A percentile compares a stretch with the other conserved stretches of the same genome.
Evolutionary conservation across 2,113 vertebrate species (phyloP).

Genomic region (Percina caprodes): DNA sequence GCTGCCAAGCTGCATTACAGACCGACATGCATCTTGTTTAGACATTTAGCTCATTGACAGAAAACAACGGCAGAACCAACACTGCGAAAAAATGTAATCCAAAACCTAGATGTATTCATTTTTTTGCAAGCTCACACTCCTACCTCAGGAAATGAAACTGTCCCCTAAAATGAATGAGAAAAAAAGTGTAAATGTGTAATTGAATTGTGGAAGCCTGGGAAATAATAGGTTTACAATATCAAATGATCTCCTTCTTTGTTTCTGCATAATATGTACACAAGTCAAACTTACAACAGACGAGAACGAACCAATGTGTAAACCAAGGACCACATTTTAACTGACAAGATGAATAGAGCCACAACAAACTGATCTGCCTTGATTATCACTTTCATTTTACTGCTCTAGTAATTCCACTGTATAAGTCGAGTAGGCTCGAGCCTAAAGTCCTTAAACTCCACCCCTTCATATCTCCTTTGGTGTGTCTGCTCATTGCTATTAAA

Average conservation of each 20-base stretch:
- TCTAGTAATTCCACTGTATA: conserved; percentile 3
- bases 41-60: conserved; percentile 39
- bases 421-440: conserved; percentile 16
- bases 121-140: background rate
- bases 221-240: background rate
- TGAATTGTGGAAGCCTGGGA: background rate
- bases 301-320: background rate
- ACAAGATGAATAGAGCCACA: background rate
- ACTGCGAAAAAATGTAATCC: background rate
- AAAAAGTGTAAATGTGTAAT: background rate
- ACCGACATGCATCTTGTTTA: conserved; percentile 19
- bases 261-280: background rate
- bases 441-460: conserved; percentile 36
- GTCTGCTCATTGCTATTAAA: conserved; percentile 59
- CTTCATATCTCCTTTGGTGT: conserved; percentile 31
- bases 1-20: conserved; percentile 12
- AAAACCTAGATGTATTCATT: background rate
- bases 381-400: background rate
- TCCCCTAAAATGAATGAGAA: background rate
- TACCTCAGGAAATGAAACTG: conserved; percentile 4
- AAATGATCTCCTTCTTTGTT: background rate
- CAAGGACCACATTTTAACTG: background rate
- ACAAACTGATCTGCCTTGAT: background rate
- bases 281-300: background rate
- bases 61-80: conserved; percentile 15